A percentile compares a stretch with the other conserved stretches of the same genome.
Conservation (phyloP, 64 coral and sea anemone genomes). For the Dendrophyllia cribrosa region DNA sequence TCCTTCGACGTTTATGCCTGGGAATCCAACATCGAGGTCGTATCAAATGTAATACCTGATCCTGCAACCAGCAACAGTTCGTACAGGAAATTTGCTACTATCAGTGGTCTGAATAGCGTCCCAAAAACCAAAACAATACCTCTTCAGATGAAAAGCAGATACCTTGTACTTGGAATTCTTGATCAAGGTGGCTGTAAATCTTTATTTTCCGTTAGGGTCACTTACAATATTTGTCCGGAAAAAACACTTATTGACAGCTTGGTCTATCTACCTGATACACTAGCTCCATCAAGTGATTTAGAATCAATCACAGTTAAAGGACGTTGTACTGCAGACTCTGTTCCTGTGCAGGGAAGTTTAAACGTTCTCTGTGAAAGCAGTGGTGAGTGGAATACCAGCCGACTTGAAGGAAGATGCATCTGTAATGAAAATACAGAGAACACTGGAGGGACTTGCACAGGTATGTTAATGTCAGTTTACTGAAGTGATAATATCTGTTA, state of each 20-base stretch:
- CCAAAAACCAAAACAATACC: not conserved
- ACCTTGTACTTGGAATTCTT: not conserved
- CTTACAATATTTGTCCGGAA: not conserved
- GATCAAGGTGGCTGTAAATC: not conserved
- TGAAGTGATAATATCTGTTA: too few relatives aligned
- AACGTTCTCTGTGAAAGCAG: not conserved
- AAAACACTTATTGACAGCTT: not conserved
- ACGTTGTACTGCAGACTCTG: not conserved
- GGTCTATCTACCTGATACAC: not conserved
- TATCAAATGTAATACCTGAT: not conserved
- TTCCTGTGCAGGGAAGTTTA: not conserved
- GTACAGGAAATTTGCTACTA: not conserved
- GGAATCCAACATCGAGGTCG: not conserved
- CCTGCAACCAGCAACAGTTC: not conserved
- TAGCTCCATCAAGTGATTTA: not conserved
- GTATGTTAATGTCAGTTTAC: not conserved
- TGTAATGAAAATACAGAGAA: not conserved
- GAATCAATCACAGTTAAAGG: not conserved
- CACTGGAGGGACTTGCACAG: not conserved
- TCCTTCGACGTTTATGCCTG: not conserved
- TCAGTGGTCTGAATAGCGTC: not conserved
- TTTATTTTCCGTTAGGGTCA: not conserved
- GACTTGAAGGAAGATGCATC: not conserved
- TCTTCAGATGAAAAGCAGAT: not conserved
- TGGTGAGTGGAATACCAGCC: slow-evolving; percentile 7